These are phyloP conservation scores for Sturnira hondurensis DNA, from an alignment of 2,113 vertebrate species.

Conservation along the genomic window DNA sequence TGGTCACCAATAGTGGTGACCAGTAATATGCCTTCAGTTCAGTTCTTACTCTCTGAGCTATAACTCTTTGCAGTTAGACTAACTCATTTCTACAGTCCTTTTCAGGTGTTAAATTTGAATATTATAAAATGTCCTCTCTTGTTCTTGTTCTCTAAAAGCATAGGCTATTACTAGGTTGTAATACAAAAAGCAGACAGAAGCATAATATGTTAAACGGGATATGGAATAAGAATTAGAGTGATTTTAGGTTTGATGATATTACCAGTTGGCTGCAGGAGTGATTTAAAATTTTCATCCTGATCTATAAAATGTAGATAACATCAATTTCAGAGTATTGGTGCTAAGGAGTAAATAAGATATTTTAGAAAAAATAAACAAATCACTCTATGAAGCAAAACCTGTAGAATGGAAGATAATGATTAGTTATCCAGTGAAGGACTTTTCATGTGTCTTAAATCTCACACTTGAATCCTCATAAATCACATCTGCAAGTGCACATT, in stretches of 20 bases:
- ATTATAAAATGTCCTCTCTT: background rate
- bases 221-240: background rate
- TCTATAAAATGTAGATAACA: background rate
- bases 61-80: background rate
- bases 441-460: background rate
- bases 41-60: background rate
- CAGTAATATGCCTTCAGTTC: background rate
- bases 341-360: background rate
- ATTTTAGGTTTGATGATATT: background rate
- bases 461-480: background rate
- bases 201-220: background rate
- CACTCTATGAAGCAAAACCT: background rate
- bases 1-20: background rate
- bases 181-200: background rate
- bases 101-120: background rate
- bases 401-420: background rate
- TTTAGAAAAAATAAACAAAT: background rate
- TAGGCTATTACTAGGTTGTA: background rate
- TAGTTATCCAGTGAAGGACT: background rate
- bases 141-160: background rate
- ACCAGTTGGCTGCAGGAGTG: background rate
- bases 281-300: background rate
- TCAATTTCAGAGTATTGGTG: background rate
- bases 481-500: background rate
- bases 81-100: background rate